These are phyloP conservation scores for Chascanopsetta lugubris DNA, from an alignment of 2,113 vertebrate genomes.

Conservation along the genomic window DNA sequence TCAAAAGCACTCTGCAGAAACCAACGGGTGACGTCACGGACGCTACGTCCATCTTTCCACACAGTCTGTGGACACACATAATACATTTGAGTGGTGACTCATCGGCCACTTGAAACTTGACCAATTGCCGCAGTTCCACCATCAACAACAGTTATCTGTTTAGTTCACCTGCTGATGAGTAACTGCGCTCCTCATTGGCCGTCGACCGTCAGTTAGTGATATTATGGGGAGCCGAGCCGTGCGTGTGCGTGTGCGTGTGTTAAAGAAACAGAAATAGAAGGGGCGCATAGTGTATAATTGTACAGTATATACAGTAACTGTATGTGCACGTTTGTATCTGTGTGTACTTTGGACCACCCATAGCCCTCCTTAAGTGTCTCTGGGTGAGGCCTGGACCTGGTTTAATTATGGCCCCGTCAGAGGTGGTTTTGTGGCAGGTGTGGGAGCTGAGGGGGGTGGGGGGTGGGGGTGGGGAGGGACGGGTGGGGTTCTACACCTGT, in stretches of 20 bases:
- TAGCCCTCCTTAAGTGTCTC: constrained; percentile 45
- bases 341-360: constrained; percentile 72
- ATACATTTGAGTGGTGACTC: no score
- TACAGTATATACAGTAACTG: constrained; percentile 17
- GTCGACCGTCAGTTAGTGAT: no score
- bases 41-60: no score
- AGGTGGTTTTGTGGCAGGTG: constrained; percentile 78
- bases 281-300: constrained; percentile 31
- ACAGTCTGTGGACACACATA: no score
- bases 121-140: no score
- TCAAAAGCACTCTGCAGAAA: no score
- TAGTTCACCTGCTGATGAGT: background rate
- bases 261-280: constrained; percentile 4
- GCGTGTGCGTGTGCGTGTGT: constrained; percentile 13
- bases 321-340: constrained; percentile 27
- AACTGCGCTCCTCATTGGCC: no score
- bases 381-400: constrained; percentile 69
- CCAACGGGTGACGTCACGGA: no score
- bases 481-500: constrained; percentile 77
- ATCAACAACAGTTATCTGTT: background rate
- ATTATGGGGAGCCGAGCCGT: no score
- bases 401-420: constrained; percentile 76
- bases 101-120: no score
- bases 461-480: constrained; percentile 38
- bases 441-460: no score